Base-by-base conservation (phyloP, 37 sponge, comb jelly and placozoan species). In the Agelas oroides region DNA sequence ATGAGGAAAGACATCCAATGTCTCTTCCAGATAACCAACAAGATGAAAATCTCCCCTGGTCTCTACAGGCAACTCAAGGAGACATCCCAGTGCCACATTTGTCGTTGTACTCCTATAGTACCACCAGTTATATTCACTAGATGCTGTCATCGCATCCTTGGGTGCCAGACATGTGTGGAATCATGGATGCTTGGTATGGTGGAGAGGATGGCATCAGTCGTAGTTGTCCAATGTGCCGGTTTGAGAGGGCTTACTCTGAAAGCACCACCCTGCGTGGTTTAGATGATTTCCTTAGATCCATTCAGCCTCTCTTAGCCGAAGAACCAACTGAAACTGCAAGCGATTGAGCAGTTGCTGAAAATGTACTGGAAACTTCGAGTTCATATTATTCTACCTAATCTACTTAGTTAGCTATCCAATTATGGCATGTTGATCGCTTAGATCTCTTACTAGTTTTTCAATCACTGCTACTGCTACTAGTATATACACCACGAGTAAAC, bases 31-130 rank as follows among this genome's bases (percentile, higher is more conserved):
- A 46, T 46, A 46, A 46, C 46, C 8, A 8, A 46, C 6, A 46
- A 46, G 46, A 46, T 8, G 6, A 46, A 46, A 46, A 8, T 46
- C 3, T 46, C 46, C 46, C 46, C 46, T 46, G 72, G 72, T 71
- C 36, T 80, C 17, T 18, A 63, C 28, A 33, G 18, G 24, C 33
- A 30, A 11, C 52, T 80, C 53, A n/a, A 33, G 11, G 69, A 62
- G 19, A 58, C 73, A 59, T 82, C 71, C 59, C 38, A 58, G 31
- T 82, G 83, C 35, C 61, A 71, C n/a, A 71, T 82, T 19, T 82
- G 80, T 31, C 68, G 46, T 21, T 59, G 27, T 12, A 46, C 80
- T 11, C 80, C 80, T 6, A 53, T 71, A 30, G 20, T 16, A 17
- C 83, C 83, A 35, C 83, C 83, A 5, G 52, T 82, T 21, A 72